Evolutionary conservation across 2,113 vertebrate species (phyloP).

Genomic region (Corvus hawaiiensis): DNA sequence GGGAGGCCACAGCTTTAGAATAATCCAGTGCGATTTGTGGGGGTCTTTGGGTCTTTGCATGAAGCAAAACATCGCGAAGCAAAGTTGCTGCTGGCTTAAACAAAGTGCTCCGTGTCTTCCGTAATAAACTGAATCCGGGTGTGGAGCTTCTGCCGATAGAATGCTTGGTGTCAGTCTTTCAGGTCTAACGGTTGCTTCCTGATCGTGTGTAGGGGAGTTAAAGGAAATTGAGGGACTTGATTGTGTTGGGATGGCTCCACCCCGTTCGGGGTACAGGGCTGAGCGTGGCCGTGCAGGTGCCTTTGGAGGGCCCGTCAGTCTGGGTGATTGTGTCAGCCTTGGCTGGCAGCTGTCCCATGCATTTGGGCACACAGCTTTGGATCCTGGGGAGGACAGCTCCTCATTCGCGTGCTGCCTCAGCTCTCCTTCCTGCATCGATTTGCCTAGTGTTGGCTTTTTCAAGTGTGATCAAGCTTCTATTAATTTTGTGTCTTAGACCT

Average conservation of each 20-base stretch:
- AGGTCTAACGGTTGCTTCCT: not conserved
- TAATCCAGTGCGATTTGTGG: not conserved
- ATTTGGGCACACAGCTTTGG: not conserved
- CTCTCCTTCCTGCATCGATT: not conserved
- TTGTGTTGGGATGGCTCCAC: no score
- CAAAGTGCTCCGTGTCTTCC: not conserved
- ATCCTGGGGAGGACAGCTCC: not conserved
- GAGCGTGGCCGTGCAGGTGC: not conserved
- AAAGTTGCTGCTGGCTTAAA: not conserved
- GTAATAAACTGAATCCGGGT: not conserved
- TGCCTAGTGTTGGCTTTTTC: not conserved
- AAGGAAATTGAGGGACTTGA: no score
- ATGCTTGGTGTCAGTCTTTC: not conserved
- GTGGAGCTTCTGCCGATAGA: not conserved
- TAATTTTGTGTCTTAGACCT: not conserved
- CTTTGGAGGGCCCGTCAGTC: not conserved
- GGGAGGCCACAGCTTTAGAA: not conserved
- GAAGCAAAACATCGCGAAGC: not conserved
- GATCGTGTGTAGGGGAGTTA: rapidly evolving
- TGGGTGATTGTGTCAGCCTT: not conserved
- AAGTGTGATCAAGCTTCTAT: rapidly evolving
- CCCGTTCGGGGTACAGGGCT: rapidly evolving
- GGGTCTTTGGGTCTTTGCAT: not conserved
- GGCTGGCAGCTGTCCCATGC: not conserved
- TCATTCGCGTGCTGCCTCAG: not conserved